Percentiles rank a stretch among this genome's conserved stretches.
Evolutionary conservation across 2,888 invertebrate genomes (phyloP).

Genomic region (Cremastinae sp.): DNA sequence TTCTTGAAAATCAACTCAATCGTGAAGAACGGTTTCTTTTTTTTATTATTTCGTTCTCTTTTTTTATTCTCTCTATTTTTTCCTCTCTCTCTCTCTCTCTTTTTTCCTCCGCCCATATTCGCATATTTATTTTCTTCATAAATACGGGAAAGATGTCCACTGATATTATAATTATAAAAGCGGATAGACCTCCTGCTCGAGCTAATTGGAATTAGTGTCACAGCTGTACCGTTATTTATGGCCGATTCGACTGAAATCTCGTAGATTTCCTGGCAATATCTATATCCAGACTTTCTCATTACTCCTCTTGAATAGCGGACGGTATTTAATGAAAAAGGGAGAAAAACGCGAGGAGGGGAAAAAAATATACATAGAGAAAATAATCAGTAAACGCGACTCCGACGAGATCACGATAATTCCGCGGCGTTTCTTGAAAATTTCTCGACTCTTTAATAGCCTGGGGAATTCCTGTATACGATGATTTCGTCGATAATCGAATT

Average conservation of each 20-base stretch:
- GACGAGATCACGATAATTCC: slow-evolving; percentile 35
- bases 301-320: too few species aligned
- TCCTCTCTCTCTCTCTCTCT: too few species aligned
- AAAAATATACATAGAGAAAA: slow-evolving; percentile 1
- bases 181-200: slow-evolving; percentile 32
- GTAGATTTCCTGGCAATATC: slow-evolving; percentile 26
- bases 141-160: slow-evolving; percentile 27
- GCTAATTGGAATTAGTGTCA: slow-evolving; percentile 58
- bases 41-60: too few species aligned
- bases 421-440: slow-evolving; percentile 41
- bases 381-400: slow-evolving; percentile 3
- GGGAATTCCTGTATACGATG: slow-evolving; percentile 14
- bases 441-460: slow-evolving; percentile 15
- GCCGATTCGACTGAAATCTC: slow-evolving; percentile 38
- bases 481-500: slow-evolving; percentile 44
- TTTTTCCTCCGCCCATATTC: slow-evolving; percentile 4
- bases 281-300: slow-evolving; percentile 15
- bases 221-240: slow-evolving; percentile 46
- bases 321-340: too few species aligned
- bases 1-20: slow-evolving; percentile 31
- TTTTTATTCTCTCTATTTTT: too few species aligned
- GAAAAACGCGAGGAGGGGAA: too few species aligned
- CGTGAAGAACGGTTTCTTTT: too few species aligned
- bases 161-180: slow-evolving; percentile 46
- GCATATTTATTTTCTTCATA: slow-evolving; percentile 19